Evolutionary conservation across 37 sponge, comb jelly and placozoan species (phyloP), one percentile per base, ranked within the genome.

Genomic region (Tethya wilhelma): DNA sequence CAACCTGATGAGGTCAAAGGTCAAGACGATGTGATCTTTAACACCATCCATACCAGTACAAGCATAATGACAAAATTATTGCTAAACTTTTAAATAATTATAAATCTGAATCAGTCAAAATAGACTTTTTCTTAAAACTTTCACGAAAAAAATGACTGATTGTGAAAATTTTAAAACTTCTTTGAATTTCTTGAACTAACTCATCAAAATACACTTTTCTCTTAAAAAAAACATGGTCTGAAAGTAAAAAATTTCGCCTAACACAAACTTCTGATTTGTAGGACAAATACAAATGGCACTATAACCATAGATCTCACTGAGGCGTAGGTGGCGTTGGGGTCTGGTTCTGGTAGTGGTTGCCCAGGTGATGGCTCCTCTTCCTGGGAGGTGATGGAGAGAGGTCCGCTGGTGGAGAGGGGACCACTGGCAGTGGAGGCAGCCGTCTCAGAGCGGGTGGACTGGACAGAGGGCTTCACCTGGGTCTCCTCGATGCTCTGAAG

Each of bases 301-400:
- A 8, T 12, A 26, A 60, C 7, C 22, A n/a, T 7, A 26, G 63
- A 60, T 25, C 63, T 60, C 63, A 60, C 63, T n/a, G 63, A 60
- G 42, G 70, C 70, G 26, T 69, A 69, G 20, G 70, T 69, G 20
- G 70, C 70, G 42, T 69, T 69, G 43, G 70, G 70, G 70, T 64
- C 66, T 9, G 66, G 66, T 3, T 39, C 70, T 2, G 43, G 70
- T n/a, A n/a, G n/a, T n/a, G n/a, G n/a, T n/a, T n/a, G n/a, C n/a
- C n/a, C n/a, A n/a, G n/a, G n/a, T n/a, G n/a, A n/a, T 11, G 22
- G 6, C 22, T 20, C 42, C 70, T 69, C 70, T 6, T 69, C 44
- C 25, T 33, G 42, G 2, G 70, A 33, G 20, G 39, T 36, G 37
- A 7, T 39, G 9, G 68, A 37, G 63, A 60, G 63, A 26, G 63